phyloP scores from a whole-genome alignment of 2,888 invertebrate genomes.

The Torymus auratus region DNA sequence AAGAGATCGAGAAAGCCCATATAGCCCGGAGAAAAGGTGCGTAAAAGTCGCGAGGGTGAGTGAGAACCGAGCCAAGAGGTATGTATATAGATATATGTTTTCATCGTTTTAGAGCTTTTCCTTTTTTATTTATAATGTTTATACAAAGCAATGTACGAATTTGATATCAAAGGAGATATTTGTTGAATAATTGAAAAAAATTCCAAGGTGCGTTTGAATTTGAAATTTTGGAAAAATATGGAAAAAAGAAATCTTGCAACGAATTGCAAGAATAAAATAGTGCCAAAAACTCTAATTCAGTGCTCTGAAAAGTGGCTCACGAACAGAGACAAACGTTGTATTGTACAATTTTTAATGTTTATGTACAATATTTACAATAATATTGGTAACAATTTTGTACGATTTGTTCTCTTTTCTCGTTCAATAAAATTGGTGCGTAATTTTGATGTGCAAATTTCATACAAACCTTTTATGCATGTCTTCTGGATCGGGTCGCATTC shows the following conservation, averaged over 20 bases:
- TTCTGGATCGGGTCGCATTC: conserved; percentile 88
- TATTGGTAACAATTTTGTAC: conserved; percentile 16
- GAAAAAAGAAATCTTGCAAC: background rate
- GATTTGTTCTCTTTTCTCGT: conserved; percentile 20
- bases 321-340: conserved; percentile 27
- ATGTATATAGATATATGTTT: background rate
- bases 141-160: conserved; percentile 28
- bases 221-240: conserved; percentile 21
- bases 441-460: conserved; percentile 38
- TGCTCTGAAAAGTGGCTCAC: conserved; percentile 23
- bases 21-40: conserved; percentile 68
- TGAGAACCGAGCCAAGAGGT: conserved; percentile 51
- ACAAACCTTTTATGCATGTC: conserved; percentile 89
- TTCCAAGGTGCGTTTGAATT: conserved; percentile 42
- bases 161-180: background rate
- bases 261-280: conserved; percentile 7
- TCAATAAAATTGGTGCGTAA: conserved; percentile 41
- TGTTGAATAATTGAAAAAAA: background rate
- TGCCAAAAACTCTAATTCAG: conserved; percentile 38
- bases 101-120: conserved; percentile 25
- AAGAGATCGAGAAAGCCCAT: conserved; percentile 71
- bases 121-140: conserved; percentile 23
- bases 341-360: conserved; percentile 43
- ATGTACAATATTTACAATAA: conserved; percentile 56
- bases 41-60: conserved; percentile 10